phyloP scores from a whole-genome alignment of 2,113 vertebrate genomes.

The Dipodomys spectabilis region DNA sequence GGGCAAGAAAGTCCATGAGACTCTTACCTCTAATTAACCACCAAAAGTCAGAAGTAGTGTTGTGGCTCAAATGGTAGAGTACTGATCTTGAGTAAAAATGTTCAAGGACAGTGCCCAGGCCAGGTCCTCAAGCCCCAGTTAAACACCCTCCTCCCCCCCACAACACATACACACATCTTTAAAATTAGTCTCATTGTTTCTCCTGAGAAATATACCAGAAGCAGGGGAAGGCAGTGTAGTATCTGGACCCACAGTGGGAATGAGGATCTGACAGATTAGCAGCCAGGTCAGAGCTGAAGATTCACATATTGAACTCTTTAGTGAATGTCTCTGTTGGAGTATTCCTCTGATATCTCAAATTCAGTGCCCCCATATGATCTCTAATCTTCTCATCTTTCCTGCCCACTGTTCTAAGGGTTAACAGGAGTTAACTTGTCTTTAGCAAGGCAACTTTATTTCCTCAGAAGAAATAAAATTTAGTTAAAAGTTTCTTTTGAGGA shows the following conservation, averaged over 20 bases:
- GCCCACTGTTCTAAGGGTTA: background rate
- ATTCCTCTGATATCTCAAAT: background rate
- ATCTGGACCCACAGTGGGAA: background rate
- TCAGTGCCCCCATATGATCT: background rate
- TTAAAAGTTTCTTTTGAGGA: background rate
- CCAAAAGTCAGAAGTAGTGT: too few relatives aligned
- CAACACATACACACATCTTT: background rate
- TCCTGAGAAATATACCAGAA: background rate
- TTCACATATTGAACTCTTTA: background rate
- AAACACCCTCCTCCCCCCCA: too few relatives aligned
- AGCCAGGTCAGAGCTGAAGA: background rate
- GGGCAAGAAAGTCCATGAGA: too few relatives aligned
- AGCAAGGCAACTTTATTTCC: background rate
- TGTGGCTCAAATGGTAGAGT: too few relatives aligned
- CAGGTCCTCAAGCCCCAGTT: too few relatives aligned
- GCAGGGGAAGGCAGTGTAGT: background rate
- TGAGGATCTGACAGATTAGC: background rate
- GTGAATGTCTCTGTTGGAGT: background rate
- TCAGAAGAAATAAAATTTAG: background rate
- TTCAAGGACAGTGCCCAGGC: too few relatives aligned
- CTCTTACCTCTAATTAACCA: too few relatives aligned
- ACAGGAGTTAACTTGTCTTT: too few relatives aligned
- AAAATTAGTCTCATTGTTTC: background rate
- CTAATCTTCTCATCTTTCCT: background rate
- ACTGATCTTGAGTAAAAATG: too few relatives aligned